Base-by-base conservation (phyloP, 1,140 invertebrate genomes). In the Drosophila watanabei region DNA sequence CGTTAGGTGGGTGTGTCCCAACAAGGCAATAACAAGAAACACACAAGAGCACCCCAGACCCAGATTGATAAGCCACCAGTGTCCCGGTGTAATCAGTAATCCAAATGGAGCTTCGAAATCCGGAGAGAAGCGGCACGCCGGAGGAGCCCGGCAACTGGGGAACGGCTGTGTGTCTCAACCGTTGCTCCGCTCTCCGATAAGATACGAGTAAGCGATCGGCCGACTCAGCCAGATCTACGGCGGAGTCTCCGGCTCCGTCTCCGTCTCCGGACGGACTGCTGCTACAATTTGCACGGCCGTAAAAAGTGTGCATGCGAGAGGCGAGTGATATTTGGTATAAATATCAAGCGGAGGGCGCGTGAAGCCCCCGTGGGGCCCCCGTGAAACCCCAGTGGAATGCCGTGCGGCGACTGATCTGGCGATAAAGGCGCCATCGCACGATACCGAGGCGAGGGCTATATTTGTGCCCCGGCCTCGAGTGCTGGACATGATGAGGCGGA, bases 341-440 rank as follows among this genome's bases (percentile, higher is more conserved):
- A 56, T 56, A 64, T 73, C 70, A 57, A 63, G 24, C 62, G 35
- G 37, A 49, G 52, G 39, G 7, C 69, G 69, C 78, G 78, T 80
- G 78, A 73, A 80, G 32, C 39, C 60, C 66, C 87, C 85, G 85
- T 89, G 85, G 77, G 82, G 61, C 45, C 35, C 45, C 57, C 84
- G 85, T 88, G 85, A 61, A 81, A 63, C 30, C 60, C 45, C 57
- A 60, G 68, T 71, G 63, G 63, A 65, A 68, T 78, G 49, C 37
- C 51, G 71, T 79, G 52, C 65, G 60, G 35, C 49, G 75, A 69
- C 75, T 78, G 75, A 78, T 78, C 75, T 62, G 39, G 64, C 58
- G 75, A 78, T 78, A 78, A 78, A 57, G 75, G 64, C 75, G 75
- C 65, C 75, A 78, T 78, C 75, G 52, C 75, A 69, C 75, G 75